A percentile compares a stretch with the other conserved stretches of the same genome.
Conservation (phyloP, 2,888 invertebrate genomes). For the Xylocampa areola region DNA sequence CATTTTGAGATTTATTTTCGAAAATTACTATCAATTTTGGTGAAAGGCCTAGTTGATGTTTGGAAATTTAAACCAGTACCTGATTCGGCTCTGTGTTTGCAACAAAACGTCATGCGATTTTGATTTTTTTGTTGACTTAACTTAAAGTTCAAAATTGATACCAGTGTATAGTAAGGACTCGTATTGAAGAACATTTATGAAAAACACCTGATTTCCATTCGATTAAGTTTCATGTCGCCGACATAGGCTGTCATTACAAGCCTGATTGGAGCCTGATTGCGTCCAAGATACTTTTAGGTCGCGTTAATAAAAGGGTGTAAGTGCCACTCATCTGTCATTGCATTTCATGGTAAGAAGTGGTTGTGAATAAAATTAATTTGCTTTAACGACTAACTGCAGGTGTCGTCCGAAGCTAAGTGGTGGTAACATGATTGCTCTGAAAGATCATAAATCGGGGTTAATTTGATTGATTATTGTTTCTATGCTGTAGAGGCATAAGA, state of each 20-base stretch:
- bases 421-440: constrained; percentile 26
- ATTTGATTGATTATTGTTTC: constrained; percentile 14
- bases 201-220: constrained; percentile 70
- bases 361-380: constrained; percentile 17
- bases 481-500: neutral
- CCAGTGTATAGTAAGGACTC: neutral
- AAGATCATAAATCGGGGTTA: constrained; percentile 22
- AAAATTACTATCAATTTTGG: constrained; percentile 4
- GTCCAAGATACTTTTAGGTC: constrained; percentile 35
- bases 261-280: constrained; percentile 50
- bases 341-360: constrained; percentile 29
- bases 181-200: constrained; percentile 51
- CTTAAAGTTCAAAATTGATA: constrained; percentile 2
- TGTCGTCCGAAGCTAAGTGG: constrained; percentile 20
- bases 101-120: constrained; percentile 9
- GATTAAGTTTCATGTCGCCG: constrained; percentile 66
- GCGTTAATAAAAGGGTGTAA: constrained; percentile 30
- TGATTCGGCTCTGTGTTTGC: constrained; percentile 20
- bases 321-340: constrained; percentile 33
- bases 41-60: constrained; percentile 1
- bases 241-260: constrained; percentile 63
- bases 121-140: neutral
- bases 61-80: neutral
- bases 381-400: constrained; percentile 10
- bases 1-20: constrained; percentile 17